Percentiles rank a stretch among this genome's conserved stretches.
Evolutionary conservation across 2,888 invertebrate genomes (phyloP).

Genomic region (Spisula subtruncata): DNA sequence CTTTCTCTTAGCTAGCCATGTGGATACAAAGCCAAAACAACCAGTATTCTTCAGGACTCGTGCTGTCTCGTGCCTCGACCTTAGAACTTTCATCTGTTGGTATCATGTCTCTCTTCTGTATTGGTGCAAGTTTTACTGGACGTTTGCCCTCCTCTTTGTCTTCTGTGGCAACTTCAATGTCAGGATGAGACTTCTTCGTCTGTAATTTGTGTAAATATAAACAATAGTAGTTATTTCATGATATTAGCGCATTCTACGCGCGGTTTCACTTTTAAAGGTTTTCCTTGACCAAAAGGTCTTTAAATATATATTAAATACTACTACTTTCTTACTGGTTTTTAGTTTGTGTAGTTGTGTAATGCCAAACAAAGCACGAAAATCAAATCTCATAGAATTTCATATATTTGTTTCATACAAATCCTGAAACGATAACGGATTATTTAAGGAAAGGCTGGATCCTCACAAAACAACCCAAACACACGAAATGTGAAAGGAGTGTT

Average conservation of each 20-base stretch:
- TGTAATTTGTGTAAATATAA: not conserved
- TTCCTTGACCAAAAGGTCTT: too few species aligned
- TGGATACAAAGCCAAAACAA: conserved; percentile 1
- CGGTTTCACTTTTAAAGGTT: too few species aligned
- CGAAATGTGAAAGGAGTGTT: too few species aligned
- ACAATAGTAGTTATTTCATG: not conserved
- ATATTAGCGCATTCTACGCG: too few species aligned
- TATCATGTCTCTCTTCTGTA: not conserved
- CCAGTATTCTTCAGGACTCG: not conserved
- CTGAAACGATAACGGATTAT: too few species aligned
- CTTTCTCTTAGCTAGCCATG: not conserved
- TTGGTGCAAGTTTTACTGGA: not conserved
- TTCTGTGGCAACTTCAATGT: not conserved
- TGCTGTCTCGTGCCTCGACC: not conserved
- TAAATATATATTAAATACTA: not conserved
- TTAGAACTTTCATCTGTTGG: not conserved
- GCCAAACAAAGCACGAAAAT: too few species aligned
- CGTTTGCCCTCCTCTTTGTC: not conserved
- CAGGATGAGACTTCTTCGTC: not conserved
- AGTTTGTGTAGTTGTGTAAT: too few species aligned
- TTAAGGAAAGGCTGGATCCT: not conserved
- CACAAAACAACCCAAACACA: too few species aligned
- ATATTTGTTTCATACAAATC: too few species aligned
- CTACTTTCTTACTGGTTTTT: not conserved
- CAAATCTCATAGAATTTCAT: too few species aligned